These are phyloP conservation scores for Lepidurus packardi DNA, from an alignment of 1,140 invertebrate genomes.

Conservation along the genomic window DNA sequence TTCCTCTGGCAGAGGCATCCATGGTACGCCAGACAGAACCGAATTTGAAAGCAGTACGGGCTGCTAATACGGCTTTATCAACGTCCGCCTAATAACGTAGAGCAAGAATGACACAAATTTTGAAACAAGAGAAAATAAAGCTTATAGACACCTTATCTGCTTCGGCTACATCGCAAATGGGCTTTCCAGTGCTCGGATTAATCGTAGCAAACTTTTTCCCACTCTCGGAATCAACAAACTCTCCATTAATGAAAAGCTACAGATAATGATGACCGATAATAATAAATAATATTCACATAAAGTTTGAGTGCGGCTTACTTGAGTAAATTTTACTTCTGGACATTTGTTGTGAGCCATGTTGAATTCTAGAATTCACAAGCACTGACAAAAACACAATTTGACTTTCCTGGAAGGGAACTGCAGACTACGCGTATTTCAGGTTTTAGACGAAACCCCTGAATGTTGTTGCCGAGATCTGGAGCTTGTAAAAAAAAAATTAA, in stretches of 20 bases:
- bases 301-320: conserved; percentile 39
- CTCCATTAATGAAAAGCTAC: conserved; percentile 89
- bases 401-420: not conserved
- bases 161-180: conserved; percentile 73
- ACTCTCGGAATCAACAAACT: conserved; percentile 72
- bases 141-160: conserved; percentile 50
- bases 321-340: conserved; percentile 43
- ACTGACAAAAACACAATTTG: not conserved
- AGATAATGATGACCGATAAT: conserved; percentile 41
- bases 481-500: too few species aligned
- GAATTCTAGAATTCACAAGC: not conserved
- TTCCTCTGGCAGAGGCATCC: conserved; percentile 64
- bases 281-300: not conserved
- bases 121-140: not conserved
- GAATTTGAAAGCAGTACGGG: conserved; percentile 63
- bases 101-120: conserved; percentile 25
- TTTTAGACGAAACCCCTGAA: too few species aligned
- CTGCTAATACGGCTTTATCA: conserved; percentile 67
- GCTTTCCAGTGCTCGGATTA: conserved; percentile 73
- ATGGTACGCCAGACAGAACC: conserved; percentile 71
- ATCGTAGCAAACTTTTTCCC: conserved; percentile 55
- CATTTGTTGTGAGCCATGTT: conserved; percentile 30
- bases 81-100: conserved; percentile 56
- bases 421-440: too few species aligned
- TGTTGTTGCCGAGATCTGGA: too few species aligned